Base-by-base conservation (phyloP, 2,888 invertebrate species). In the Cordylochernes scorpioides region DNA sequence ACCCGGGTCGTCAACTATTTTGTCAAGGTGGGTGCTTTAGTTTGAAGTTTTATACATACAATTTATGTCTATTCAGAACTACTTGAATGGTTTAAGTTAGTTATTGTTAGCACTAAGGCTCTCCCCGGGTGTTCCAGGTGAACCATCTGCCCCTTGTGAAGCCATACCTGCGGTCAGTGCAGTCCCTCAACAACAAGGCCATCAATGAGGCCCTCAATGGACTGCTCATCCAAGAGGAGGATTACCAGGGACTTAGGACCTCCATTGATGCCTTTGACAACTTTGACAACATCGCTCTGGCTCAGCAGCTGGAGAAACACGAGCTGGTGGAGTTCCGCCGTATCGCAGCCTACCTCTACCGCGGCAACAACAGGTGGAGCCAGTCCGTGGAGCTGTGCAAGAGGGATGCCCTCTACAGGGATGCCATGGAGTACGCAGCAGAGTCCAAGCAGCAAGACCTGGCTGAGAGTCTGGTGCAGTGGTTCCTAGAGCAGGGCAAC, bases 191-290 rank as follows among this genome's bases (percentile, higher is more conserved):
- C 60, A 99, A 99, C 57, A 97, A 97, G 59, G 86, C 97, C 0
- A 88, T 99, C 42, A 99, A 99, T 49, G 97, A 99, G 56, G 91
- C 97, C 0, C 64, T 99, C 31, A 99, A 99, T 54, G 75, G 75
- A 14, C 59, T 97, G 40, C 63, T 94, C 15, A 91, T 94, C 41
- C 82, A 88, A 45, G 97, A 99, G 55, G 94, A 94, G 54, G 94
- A 94, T 52, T 84, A 80, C 49, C 77, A 77, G 59, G 80, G 91
- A 30, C 60, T 97, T 43, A 64, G 91, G 42, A 82, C 88, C 39
- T 94, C 94, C 35, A 99, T 99, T 51, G 94, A 99, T 55, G 91
- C 91, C 3, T 97, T 97, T 54, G 91, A 97, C 59, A 97, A 99
- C 60, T 99, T 99, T 57, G 97, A 99, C 61, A 99, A 88, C 48